These are phyloP conservation scores for Acanthopleura granulata DNA, from an alignment of 2,888 invertebrate species.

Conservation along the genomic window DNA sequence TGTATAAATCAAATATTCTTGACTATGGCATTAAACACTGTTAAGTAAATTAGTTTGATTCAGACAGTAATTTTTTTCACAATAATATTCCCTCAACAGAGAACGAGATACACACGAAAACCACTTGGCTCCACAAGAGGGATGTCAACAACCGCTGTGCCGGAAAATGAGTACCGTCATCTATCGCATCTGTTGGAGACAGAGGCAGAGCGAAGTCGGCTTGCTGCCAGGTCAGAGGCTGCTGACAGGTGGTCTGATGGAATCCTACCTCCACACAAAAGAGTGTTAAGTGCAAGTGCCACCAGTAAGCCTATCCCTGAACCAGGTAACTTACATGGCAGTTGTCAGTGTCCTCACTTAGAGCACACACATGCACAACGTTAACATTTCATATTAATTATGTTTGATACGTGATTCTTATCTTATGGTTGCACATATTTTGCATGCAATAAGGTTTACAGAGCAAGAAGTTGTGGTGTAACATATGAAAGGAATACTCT, in stretches of 20 bases:
- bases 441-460: no score
- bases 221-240: slow-evolving; percentile 41
- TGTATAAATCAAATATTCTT: no score
- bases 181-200: slow-evolving; percentile 49
- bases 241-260: slow-evolving; percentile 47
- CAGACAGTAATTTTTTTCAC: no score
- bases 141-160: slow-evolving; percentile 42
- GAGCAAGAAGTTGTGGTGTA: no score
- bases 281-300: slow-evolving; percentile 53
- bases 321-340: slow-evolving; percentile 35
- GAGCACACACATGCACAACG: no score
- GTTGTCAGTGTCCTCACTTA: slow-evolving; percentile 21
- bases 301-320: slow-evolving; percentile 34
- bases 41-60: no score
- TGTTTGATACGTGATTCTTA: no score
- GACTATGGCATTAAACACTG: no score
- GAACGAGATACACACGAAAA: slow-evolving; percentile 52
- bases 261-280: slow-evolving; percentile 37
- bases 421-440: no score
- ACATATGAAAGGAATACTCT: no score
- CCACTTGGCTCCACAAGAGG: slow-evolving; percentile 45
- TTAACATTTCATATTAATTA: no score
- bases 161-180: slow-evolving; percentile 51
- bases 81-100: slow-evolving; percentile 25
- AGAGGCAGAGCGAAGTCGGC: slow-evolving; percentile 51